Evolutionary conservation across 2,113 vertebrate genomes (phyloP).

Genomic region (Lepus americanus): DNA sequence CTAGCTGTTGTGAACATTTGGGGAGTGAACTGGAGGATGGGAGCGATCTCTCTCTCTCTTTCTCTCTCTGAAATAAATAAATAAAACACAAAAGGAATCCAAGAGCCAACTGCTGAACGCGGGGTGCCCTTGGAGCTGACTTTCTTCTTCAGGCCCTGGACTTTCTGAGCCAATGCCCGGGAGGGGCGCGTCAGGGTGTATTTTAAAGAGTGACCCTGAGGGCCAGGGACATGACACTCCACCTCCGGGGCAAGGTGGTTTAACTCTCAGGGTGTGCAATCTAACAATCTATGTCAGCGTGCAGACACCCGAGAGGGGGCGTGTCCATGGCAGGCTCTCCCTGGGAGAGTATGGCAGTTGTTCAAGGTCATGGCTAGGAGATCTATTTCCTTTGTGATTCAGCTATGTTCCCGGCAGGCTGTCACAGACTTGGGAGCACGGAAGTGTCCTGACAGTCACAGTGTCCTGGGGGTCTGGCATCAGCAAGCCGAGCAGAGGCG

Average conservation of each 20-base stretch:
- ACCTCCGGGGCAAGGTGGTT: neutral
- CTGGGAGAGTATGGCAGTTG: neutral
- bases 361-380: neutral
- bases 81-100: no score
- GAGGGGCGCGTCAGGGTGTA: neutral
- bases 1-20: no score
- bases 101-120: neutral
- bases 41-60: no score
- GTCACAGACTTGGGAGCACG: no score
- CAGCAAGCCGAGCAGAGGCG: neutral
- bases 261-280: neutral
- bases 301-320: neutral
- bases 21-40: no score
- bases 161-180: neutral
- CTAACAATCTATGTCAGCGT: neutral
- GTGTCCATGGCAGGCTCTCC: neutral
- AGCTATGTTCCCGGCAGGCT: neutral
- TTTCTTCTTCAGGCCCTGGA: neutral
- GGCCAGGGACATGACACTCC: no score
- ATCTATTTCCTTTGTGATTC: neutral
- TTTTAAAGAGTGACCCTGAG: neutral
- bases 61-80: no score
- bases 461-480: rapidly evolving
- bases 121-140: neutral
- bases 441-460: neutral